Evolutionary conservation across 1,140 invertebrate species (phyloP).

Genomic region (Caerostris extrusa): DNA sequence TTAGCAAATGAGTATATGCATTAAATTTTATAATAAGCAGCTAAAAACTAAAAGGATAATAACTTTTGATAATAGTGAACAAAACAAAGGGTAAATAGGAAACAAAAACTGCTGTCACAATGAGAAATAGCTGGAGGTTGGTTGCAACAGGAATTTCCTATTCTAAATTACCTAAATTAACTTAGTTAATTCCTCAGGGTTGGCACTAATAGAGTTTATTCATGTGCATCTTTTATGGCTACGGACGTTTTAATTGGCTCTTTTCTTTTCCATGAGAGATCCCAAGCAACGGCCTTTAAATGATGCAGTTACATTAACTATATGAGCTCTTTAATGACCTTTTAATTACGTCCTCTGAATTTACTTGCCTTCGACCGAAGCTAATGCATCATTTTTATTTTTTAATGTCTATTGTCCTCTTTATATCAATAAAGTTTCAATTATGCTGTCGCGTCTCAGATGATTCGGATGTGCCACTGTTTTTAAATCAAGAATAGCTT

Average conservation of each 20-base stretch:
- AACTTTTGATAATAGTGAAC: too few species aligned
- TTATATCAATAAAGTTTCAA: too few species aligned
- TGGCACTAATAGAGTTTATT: conserved; percentile 7
- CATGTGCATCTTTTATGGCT: conserved; percentile 22
- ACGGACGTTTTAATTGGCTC: neutral
- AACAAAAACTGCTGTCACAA: neutral
- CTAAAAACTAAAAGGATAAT: too few species aligned
- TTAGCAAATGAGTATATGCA: too few species aligned
- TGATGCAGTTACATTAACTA: conserved; percentile 36
- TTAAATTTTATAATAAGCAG: too few species aligned
- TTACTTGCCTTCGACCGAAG: neutral
- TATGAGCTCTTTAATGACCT: conserved; percentile 19
- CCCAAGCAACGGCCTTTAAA: neutral
- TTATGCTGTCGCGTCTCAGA: too few species aligned
- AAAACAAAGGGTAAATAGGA: neutral
- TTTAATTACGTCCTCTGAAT: conserved; percentile 13
- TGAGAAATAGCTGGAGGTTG: neutral
- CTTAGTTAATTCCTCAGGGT: conserved; percentile 10
- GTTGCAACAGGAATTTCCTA: neutral
- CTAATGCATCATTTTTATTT: neutral
- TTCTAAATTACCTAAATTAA: conserved; percentile 23
- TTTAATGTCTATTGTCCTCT: neutral
- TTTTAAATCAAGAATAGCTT: neutral
- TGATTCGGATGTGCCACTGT: too few species aligned
- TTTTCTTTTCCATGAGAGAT: conserved; percentile 4